Base-by-base conservation (phyloP, 2,797 vertebrate genomes). In the Enteromius unitaeniatus region DNA sequence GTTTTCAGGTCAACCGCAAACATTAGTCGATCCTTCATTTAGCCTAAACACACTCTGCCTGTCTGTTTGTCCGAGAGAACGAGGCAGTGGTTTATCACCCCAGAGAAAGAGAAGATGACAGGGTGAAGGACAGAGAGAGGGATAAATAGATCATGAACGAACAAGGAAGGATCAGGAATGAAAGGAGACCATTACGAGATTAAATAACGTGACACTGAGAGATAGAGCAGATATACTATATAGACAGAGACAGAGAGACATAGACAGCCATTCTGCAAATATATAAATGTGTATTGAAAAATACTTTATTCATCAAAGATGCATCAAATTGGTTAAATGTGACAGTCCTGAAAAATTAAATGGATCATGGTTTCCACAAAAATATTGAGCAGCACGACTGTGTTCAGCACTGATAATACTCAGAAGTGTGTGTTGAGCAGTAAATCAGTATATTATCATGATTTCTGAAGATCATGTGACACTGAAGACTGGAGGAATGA, bases 21-120 rank as follows among this genome's bases (percentile, higher is more conserved):
- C 10, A 21, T 49, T 14, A 6, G 40, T 7, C 19, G 10, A 10
- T 10, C 49, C 2, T 51, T 26, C 23, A 17, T 72, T 14, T 0
- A 6, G 26, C n/a, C 37, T 28, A 13, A 62, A 62, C n/a, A 23
- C 40, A 21, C 75, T 62, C 55, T 28, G 3, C n/a, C 23, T 69
- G 11, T 85, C 28, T 40, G 73, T 87, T 87, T 72, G 28, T 77
- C 83, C 81, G 77, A 26, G 68, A 47, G 47, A 74, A 82, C 14
- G 19, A 31, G 53, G 65, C n/a, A 26, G 9, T n/a, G 64, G 37
- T 78, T 72, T 77, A 77, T 77, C 69, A 79, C 45, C 45, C 14
- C 14, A 10, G 74, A 79, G 64, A 37, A 6, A 65, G 62, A 45
- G 62, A 51, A 8, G 26, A 67, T 49, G 26, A 49, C 40, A 4